phyloP scores from a whole-genome alignment of 2,113 vertebrate genomes.

The Sardina pilchardus region DNA sequence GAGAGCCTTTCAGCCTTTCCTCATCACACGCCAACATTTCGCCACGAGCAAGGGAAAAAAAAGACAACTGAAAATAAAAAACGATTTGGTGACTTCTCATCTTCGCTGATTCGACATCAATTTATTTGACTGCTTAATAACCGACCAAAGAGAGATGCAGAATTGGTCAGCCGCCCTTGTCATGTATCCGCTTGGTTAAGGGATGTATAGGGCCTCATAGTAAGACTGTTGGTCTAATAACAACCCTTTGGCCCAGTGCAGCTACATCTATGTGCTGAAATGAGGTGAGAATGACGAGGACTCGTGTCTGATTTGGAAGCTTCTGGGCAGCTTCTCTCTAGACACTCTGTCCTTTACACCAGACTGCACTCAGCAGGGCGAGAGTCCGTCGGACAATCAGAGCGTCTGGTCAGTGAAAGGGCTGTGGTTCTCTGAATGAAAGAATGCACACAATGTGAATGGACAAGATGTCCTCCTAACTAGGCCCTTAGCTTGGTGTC shows the following conservation, averaged over 20 bases:
- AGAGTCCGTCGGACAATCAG: background rate
- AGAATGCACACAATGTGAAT: background rate
- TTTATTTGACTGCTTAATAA: background rate
- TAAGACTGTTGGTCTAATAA: background rate
- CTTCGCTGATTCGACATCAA: background rate
- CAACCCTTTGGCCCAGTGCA: background rate
- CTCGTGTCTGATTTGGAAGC: background rate
- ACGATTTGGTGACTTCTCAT: background rate
- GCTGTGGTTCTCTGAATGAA: background rate
- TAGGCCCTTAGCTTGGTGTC: background rate
- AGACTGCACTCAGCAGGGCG: background rate
- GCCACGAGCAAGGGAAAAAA: background rate
- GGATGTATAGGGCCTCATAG: background rate
- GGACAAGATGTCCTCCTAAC: background rate
- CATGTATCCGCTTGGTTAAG: background rate
- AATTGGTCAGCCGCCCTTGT: background rate
- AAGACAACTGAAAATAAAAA: background rate
- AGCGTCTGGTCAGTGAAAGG: background rate
- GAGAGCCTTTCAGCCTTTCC: background rate
- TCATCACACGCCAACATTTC: background rate
- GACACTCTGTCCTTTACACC: background rate
- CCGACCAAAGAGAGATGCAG: background rate
- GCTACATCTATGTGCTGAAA: background rate
- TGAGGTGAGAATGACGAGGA: background rate
- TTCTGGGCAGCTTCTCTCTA: background rate